A percentile compares a stretch with the other conserved stretches of the same genome.
phyloP scores from a whole-genome alignment of 2,113 vertebrate genomes.

The Notothenia rossii region DNA sequence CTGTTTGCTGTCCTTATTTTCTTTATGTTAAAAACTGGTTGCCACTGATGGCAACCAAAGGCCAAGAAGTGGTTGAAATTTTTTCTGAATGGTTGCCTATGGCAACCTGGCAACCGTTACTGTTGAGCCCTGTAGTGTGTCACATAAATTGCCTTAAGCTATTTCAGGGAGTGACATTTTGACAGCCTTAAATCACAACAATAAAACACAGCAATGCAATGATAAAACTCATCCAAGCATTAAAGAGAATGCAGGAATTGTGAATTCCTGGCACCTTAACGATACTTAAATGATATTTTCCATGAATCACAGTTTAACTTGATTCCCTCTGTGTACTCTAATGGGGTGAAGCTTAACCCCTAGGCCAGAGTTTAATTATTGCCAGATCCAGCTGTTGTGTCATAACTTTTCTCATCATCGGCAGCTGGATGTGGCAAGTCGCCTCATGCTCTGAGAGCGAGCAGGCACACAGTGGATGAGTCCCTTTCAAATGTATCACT shows the following conservation, averaged over 20 bases:
- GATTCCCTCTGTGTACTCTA: accelerated
- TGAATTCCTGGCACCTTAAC: not conserved
- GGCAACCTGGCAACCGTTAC: too few species aligned
- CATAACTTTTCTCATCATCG: too few species aligned
- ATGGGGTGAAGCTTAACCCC: not conserved
- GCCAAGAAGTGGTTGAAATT: too few species aligned
- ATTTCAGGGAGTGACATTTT: slow-evolving; percentile 30
- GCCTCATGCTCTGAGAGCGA: slow-evolving; percentile 15
- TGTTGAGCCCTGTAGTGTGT: not conserved
- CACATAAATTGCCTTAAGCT: not conserved
- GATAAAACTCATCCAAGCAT: not conserved
- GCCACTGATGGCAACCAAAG: too few species aligned
- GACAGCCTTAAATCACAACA: slow-evolving; percentile 6
- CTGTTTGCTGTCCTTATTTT: too few species aligned
- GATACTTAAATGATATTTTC: not conserved
- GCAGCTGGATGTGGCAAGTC: slow-evolving; percentile 27
- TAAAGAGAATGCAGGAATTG: not conserved
- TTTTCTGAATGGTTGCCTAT: too few species aligned
- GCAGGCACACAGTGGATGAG: not conserved
- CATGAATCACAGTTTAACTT: not conserved
- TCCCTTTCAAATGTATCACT: not conserved
- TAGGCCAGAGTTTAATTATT: not conserved
- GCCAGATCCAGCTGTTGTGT: not conserved
- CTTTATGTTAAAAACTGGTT: too few species aligned
- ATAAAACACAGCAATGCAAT: not conserved